Evolutionary conservation across 2,888 invertebrate species (phyloP).

Genomic region (Drosophila eohydei): DNA sequence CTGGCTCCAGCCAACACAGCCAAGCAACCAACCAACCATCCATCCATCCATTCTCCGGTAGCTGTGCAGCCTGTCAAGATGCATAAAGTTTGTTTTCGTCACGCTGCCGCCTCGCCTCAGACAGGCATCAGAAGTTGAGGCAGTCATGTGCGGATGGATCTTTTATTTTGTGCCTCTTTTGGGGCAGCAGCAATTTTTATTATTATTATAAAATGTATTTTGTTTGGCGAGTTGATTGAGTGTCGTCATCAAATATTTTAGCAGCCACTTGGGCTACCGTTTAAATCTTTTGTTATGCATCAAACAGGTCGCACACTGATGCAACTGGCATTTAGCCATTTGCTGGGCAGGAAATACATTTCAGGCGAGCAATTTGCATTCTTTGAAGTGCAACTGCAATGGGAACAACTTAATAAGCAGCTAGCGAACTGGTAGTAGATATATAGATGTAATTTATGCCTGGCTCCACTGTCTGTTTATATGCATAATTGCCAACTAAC

Average conservation of each 20-base stretch:
- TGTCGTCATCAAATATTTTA: slow-evolving; percentile 54
- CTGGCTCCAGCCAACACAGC: slow-evolving; percentile 17
- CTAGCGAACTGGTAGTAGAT: slow-evolving; percentile 32
- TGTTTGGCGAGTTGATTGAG: slow-evolving; percentile 18
- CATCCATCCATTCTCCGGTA: slow-evolving; percentile 40
- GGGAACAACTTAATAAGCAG: slow-evolving; percentile 73
- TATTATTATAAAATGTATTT: slow-evolving; percentile 33
- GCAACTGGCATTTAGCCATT: slow-evolving; percentile 4
- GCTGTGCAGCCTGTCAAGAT: slow-evolving; percentile 61
- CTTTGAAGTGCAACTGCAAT: slow-evolving; percentile 54
- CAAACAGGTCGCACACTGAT: slow-evolving; percentile 13
- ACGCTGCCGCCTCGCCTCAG: slow-evolving; percentile 55
- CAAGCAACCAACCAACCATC: slow-evolving; percentile 27
- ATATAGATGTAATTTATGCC: slow-evolving; percentile 39
- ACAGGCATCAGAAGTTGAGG: slow-evolving; percentile 31
- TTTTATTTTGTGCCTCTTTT: slow-evolving; percentile 16
- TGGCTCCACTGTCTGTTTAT: slow-evolving; percentile 46
- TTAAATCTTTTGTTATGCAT: slow-evolving; percentile 28
- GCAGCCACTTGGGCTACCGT: slow-evolving; percentile 60
- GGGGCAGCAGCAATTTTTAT: slow-evolving; percentile 42
- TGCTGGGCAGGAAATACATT: slow-evolving; percentile 19
- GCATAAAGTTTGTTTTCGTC: slow-evolving; percentile 73
- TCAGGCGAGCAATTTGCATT: slow-evolving; percentile 36
- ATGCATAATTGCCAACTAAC: slow-evolving; percentile 62
- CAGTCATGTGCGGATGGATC: slow-evolving; percentile 20